Base-by-base conservation (phyloP, 2,113 vertebrate species). In the Silurus meridionalis region DNA sequence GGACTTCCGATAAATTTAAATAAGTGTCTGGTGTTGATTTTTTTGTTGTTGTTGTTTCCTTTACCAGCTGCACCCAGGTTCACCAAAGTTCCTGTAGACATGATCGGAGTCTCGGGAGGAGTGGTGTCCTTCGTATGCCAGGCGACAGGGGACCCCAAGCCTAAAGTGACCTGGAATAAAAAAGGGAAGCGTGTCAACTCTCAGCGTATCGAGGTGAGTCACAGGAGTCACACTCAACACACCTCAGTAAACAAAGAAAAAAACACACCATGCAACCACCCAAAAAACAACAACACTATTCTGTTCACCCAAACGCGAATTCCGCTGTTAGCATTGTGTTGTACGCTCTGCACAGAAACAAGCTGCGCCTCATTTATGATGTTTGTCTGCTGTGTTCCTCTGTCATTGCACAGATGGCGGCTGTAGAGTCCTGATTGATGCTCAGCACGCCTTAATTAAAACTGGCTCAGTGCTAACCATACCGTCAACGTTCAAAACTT, bases 101-200 rank as follows among this genome's bases (percentile, higher is more conserved):
- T 99, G 95, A 99, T 97, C 0, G 98, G 98, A 0, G 97, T 99
- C 89, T 99, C 98, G 0, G 98, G 98, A 87, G 98, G 98, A 0
- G 98, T 99, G 90, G 97, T 98, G 50, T 99, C 98, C 88, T 99
- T 99, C 0, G 97, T 99, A n/a, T 99, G 98, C 92, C 98, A 99
- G 90, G 98, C 98, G 0, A 95, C 95, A 0, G 98, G 98, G 0
- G 96, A 98, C 90, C 98, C 98, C 19, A 98, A 98, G 92, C 98
- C 98, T 0, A 95, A 94, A 72, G 97, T 99, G 80, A 98, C 96
- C 89, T 99, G 98, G 98, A 99, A 97, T 94, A 99, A 99, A 94
- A 99, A 99, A 86, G 98, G 98, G 82, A 99, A 99, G 92, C 97
- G 98, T 88, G 98, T 99, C 89, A 99, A 98, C 91, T 99, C 98